Percentiles rank a stretch among this genome's conserved stretches.
Conservation (phyloP, 2,113 vertebrate genomes). For the Alligator sinensis region DNA sequence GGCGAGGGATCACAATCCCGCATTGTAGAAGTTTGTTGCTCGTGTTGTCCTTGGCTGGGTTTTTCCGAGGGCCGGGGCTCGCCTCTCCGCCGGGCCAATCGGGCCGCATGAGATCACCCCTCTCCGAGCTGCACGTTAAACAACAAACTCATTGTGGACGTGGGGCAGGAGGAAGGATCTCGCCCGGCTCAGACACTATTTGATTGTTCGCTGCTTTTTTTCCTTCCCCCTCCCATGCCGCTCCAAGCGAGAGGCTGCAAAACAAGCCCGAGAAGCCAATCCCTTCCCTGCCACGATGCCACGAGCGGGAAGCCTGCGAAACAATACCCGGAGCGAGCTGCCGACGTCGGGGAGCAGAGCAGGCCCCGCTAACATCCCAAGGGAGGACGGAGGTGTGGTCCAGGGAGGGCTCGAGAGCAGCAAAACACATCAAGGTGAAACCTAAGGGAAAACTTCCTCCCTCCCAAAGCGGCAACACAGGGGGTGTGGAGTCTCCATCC, state of each 20-base stretch:
- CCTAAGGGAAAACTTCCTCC: too few relatives aligned
- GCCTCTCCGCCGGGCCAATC: constrained; percentile 43
- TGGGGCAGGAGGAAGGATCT: neutral
- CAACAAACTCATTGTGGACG: constrained; percentile 75
- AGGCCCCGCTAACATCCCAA: too few relatives aligned
- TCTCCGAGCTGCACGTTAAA: constrained; percentile 20
- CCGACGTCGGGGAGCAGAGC: too few relatives aligned
- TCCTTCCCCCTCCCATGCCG: neutral
- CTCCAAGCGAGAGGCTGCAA: neutral
- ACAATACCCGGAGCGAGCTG: fast-evolving
- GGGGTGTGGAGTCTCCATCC: too few relatives aligned
- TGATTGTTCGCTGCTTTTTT: neutral
- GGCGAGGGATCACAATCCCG: constrained; percentile 76
- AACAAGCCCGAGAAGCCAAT: neutral
- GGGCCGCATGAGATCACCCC: constrained; percentile 45
- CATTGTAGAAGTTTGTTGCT: constrained; percentile 62
- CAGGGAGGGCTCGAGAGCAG: neutral
- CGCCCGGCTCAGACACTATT: neutral
- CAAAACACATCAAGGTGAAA: too few relatives aligned
- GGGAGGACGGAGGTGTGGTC: too few relatives aligned
- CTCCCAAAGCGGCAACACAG: too few relatives aligned
- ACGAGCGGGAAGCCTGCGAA: too few relatives aligned
- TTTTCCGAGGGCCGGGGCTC: constrained; percentile 50
- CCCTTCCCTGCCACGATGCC: neutral
- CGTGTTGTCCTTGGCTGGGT: constrained; percentile 76